These are phyloP conservation scores for Gymnocheta viridis DNA, from an alignment of 2,888 invertebrate species.

Conservation along the genomic window DNA sequence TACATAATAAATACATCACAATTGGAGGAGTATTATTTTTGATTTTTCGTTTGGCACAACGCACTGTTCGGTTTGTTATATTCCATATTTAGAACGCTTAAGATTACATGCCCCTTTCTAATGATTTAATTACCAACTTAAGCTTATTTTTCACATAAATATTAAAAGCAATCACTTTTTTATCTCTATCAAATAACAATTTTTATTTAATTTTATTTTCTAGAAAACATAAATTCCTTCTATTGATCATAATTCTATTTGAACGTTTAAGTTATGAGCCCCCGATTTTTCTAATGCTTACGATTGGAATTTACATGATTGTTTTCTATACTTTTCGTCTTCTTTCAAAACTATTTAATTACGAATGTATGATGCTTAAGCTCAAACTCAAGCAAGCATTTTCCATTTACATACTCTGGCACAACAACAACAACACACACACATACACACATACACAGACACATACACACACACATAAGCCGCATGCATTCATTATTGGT, in stretches of 20 bases:
- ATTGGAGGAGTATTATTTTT: too few relatives aligned
- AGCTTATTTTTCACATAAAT: too few relatives aligned
- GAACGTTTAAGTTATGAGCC: constrained; percentile 26
- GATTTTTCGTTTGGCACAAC: too few relatives aligned
- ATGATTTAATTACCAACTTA: not conserved
- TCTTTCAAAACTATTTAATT: constrained; percentile 54
- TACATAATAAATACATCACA: too few relatives aligned
- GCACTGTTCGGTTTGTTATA: too few relatives aligned
- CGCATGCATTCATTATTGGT: not conserved
- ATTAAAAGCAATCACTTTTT: constrained; percentile 26
- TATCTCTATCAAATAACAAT: constrained; percentile 10
- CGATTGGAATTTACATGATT: constrained; percentile 25
- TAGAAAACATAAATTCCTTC: not conserved
- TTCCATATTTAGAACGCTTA: not conserved
- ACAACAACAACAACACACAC: too few relatives aligned
- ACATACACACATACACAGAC: not conserved
- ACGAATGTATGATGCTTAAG: constrained; percentile 23
- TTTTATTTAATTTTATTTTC: constrained; percentile 14
- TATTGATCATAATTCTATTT: constrained; percentile 24
- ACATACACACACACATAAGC: not conserved
- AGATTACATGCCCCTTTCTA: too few relatives aligned
- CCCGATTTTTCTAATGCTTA: constrained; percentile 16
- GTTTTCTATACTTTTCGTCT: not conserved
- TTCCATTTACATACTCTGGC: constrained; percentile 24
- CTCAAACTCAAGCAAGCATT: constrained; percentile 39